A percentile compares a stretch with the other conserved stretches of the same genome.
Conservation (phyloP, 2,113 vertebrate genomes). For the Cololabis saira region DNA sequence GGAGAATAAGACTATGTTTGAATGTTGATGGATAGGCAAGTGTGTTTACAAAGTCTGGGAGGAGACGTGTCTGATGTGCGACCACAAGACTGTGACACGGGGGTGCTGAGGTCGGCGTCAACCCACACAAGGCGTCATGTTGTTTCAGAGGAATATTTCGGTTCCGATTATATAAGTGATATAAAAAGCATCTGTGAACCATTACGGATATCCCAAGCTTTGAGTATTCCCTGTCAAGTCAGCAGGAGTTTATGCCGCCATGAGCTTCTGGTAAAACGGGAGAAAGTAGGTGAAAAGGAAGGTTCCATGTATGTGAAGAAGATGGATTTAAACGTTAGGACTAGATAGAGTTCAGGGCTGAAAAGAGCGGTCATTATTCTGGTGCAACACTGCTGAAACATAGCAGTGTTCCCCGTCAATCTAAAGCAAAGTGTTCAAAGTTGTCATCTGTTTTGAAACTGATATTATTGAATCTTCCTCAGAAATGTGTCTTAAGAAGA, state of each 20-base stretch:
- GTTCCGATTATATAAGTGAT: constrained; percentile 23
- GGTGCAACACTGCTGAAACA: not conserved
- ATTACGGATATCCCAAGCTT: constrained; percentile 8
- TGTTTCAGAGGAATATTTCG: constrained; percentile 14
- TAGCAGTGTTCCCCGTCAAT: not conserved
- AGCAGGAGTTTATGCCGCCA: not conserved
- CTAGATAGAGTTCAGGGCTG: constrained; percentile 1
- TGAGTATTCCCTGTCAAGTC: not conserved
- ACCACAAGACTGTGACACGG: constrained; percentile 5
- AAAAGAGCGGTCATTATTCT: not conserved
- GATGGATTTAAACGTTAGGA: not conserved
- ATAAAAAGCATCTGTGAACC: constrained; percentile 1
- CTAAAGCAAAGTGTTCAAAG: not conserved
- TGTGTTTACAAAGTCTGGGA: not conserved
- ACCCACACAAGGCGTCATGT: not conserved
- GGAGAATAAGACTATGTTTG: constrained; percentile 3
- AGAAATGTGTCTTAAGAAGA: constrained; percentile 1
- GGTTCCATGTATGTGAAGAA: constrained; percentile 23
- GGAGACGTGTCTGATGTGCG: not conserved
- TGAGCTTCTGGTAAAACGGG: constrained; percentile 7
- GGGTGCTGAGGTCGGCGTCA: not conserved
- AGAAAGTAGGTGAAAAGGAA: not conserved
- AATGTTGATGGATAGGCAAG: not conserved
- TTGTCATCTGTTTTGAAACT: too few relatives aligned
- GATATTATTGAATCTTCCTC: not conserved